Conservation (phyloP, 1,140 invertebrate species). For the Thereuonema tuberculata region DNA sequence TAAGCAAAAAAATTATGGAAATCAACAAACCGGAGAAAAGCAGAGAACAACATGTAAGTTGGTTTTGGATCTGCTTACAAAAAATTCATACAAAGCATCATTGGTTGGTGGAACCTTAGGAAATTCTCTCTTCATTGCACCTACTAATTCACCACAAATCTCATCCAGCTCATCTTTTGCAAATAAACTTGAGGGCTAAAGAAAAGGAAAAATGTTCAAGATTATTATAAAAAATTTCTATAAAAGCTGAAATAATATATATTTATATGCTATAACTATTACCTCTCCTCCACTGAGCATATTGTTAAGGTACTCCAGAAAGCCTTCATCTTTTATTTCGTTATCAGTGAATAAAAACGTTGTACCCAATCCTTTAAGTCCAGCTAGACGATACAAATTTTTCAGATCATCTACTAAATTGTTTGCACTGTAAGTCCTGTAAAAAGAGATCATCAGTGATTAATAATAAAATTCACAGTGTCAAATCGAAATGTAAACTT, state of each 20-base stretch:
- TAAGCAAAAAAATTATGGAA: too few species aligned
- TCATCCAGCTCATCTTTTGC: constrained; percentile 89
- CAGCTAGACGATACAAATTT: constrained; percentile 77
- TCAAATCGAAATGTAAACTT: too few species aligned
- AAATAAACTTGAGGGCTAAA: constrained; percentile 71
- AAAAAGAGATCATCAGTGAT: neutral
- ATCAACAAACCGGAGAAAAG: constrained; percentile 80
- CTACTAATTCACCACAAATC: constrained; percentile 85
- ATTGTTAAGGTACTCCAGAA: constrained; percentile 93
- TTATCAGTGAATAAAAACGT: constrained; percentile 97
- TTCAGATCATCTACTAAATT: constrained; percentile 94
- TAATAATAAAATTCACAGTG: too few species aligned
- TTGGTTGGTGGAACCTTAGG: constrained; percentile 72
- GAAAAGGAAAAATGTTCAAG: too few species aligned
- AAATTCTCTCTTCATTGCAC: constrained; percentile 86
- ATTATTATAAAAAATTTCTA: too few species aligned
- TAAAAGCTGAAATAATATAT: too few species aligned
- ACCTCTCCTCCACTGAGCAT: constrained; percentile 72
- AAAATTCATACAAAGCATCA: constrained; percentile 89
- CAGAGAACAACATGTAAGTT: constrained; percentile 92
- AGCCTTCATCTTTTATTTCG: constrained; percentile 95
- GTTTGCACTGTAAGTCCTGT: constrained; percentile 77
- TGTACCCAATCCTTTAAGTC: constrained; percentile 88
- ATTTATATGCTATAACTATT: constrained; percentile 4
- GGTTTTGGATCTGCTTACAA: constrained; percentile 73